phyloP scores from a whole-genome alignment of 2,113 vertebrate genomes.

The Nothobranchius furzeri region DNA sequence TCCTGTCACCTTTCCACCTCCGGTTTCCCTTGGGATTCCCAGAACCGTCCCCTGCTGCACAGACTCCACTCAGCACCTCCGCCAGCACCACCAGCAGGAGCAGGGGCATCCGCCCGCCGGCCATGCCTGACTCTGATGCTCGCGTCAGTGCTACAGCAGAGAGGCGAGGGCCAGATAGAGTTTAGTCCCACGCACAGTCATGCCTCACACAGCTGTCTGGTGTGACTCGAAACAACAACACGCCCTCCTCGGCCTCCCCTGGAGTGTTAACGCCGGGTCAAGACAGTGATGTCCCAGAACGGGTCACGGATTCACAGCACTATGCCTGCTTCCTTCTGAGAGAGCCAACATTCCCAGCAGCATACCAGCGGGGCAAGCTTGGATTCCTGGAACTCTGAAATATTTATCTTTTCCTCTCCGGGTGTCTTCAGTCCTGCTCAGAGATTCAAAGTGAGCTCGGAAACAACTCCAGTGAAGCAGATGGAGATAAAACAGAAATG shows the following conservation, averaged over 20 bases:
- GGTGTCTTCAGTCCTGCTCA: conserved; percentile 54
- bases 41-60: conserved; percentile 73
- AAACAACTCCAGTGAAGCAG: conserved; percentile 22
- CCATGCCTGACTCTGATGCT: conserved; percentile 79
- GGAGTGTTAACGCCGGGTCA: conserved; percentile 44
- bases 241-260: conserved; percentile 28
- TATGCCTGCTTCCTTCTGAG: conserved; percentile 14
- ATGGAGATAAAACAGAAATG: conserved; percentile 18
- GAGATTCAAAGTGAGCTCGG: conserved; percentile 37
- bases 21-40: conserved; percentile 85
- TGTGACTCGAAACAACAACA: conserved; percentile 53
- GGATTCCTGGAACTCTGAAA: conserved; percentile 40
- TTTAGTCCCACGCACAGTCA: conserved; percentile 35
- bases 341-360: conserved; percentile 39
- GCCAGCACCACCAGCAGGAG: conserved; percentile 82
- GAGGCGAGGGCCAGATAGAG: conserved; percentile 39
- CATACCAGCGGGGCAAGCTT: conserved; percentile 49
- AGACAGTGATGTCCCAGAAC: conserved; percentile 22
- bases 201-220: conserved; percentile 48
- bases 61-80: conserved; percentile 68
- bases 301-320: conserved; percentile 44
- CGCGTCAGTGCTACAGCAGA: conserved; percentile 28
- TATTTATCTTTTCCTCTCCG: conserved; percentile 56
- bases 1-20: conserved; percentile 95
- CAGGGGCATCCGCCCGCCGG: conserved; percentile 66